These are phyloP conservation scores for Trichogramma evanescens DNA, from an alignment of 2,888 invertebrate species.

Conservation along the genomic window DNA sequence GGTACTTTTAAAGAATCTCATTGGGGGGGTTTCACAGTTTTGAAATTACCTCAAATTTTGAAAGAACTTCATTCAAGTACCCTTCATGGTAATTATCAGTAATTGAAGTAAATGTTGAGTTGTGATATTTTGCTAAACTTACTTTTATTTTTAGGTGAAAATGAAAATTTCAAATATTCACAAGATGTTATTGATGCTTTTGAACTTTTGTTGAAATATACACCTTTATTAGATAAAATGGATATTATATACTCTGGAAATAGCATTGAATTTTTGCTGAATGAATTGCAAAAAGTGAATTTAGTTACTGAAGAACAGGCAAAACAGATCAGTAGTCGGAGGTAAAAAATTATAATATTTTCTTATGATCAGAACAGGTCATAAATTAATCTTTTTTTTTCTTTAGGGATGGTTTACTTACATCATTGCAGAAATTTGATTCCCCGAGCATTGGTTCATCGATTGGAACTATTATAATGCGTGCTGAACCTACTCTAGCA, in stretches of 20 bases:
- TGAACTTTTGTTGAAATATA: constrained; percentile 76
- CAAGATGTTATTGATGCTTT: constrained; percentile 76
- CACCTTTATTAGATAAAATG: constrained; percentile 78
- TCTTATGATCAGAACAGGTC: not conserved
- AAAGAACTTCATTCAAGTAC: constrained; percentile 60
- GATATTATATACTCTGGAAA: constrained; percentile 86
- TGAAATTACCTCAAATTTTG: constrained; percentile 80
- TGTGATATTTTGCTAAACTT: not conserved
- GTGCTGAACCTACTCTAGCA: constrained; percentile 82
- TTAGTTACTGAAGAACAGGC: constrained; percentile 73
- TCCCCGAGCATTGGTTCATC: constrained; percentile 53
- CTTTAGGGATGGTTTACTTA: constrained; percentile 56
- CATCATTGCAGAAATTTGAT: constrained; percentile 63
- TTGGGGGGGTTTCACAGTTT: constrained; percentile 90
- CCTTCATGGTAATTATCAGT: constrained; percentile 43
- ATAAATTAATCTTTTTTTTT: constrained; percentile 25
- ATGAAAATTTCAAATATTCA: constrained; percentile 61
- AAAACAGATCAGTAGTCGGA: constrained; percentile 59
- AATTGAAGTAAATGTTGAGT: not conserved
- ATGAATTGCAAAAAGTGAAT: constrained; percentile 73
- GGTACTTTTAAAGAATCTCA: constrained; percentile 79
- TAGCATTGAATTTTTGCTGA: constrained; percentile 74
- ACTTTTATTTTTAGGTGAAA: constrained; percentile 30
- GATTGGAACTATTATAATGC: constrained; percentile 70
- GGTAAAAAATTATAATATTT: constrained; percentile 39